A percentile compares a stretch with the other conserved stretches of the same genome.
phyloP scores from a whole-genome alignment of 2,113 vertebrate species.

The Hypanus sabinus region DNA sequence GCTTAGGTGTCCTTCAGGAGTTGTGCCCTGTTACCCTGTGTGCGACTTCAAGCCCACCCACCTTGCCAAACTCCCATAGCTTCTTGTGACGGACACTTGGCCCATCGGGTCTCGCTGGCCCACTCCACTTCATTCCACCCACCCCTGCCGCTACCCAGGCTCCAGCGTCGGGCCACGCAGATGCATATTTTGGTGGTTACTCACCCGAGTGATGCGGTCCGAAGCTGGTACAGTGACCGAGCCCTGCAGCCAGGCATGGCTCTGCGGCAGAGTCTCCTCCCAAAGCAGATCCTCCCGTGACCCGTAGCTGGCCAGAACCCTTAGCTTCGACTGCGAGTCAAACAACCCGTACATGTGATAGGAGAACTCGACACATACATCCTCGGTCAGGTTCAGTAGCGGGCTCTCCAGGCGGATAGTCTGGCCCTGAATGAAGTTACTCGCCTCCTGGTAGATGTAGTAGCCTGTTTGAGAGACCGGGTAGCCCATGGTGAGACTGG shows the following conservation, averaged over 20 bases:
- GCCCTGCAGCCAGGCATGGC: conserved; percentile 57
- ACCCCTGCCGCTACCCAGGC: too few relatives aligned
- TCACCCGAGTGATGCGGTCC: conserved; percentile 53
- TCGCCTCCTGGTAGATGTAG: conserved; percentile 64
- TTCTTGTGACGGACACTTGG: too few relatives aligned
- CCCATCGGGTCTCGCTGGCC: too few relatives aligned
- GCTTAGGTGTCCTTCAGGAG: too few relatives aligned
- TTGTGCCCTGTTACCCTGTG: too few relatives aligned
- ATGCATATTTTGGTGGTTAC: neutral
- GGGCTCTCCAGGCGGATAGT: conserved; percentile 57
- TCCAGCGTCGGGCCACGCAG: too few relatives aligned
- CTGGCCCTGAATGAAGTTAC: conserved; percentile 50
- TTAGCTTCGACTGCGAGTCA: conserved; percentile 42
- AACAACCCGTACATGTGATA: conserved; percentile 63
- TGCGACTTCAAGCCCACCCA: too few relatives aligned
- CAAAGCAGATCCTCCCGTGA: conserved; percentile 50
- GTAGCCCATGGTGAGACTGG: neutral
- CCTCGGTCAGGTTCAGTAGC: conserved; percentile 38
- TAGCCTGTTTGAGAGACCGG: conserved; percentile 26
- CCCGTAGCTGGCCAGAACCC: conserved; percentile 48
- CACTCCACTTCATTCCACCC: too few relatives aligned
- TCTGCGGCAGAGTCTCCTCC: conserved; percentile 56
- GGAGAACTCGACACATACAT: conserved; percentile 58
- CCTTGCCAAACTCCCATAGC: too few relatives aligned
- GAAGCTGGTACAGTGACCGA: conserved; percentile 52